Percentiles rank a stretch among this genome's conserved stretches.
These are phyloP conservation scores for Gallinago media DNA, from an alignment of 2,113 vertebrate genomes.

Conservation along the genomic window DNA sequence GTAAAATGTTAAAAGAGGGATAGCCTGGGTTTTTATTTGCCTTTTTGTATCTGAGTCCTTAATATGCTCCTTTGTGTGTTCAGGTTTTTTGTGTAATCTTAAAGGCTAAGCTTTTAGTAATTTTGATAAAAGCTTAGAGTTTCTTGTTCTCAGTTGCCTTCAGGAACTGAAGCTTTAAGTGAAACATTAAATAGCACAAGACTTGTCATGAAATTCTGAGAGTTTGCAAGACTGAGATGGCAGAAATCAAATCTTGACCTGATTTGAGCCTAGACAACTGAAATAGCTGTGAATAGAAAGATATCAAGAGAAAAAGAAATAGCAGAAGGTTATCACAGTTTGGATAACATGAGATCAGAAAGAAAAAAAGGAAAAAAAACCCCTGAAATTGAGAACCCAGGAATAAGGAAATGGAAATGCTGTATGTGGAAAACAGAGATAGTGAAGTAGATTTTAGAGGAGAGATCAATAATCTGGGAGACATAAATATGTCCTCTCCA, in stretches of 20 bases:
- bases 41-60: not conserved
- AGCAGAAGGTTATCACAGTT: not conserved
- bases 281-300: not conserved
- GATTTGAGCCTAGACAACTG: not conserved
- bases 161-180: not conserved
- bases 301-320: not conserved
- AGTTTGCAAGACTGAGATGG: not conserved
- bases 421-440: not conserved
- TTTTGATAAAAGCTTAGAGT: slow-evolving; percentile 35
- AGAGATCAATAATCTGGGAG: not conserved
- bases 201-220: not conserved
- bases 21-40: not conserved
- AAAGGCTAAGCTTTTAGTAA: slow-evolving; percentile 6
- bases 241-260: slow-evolving; percentile 3
- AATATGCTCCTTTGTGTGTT: not conserved
- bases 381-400: not conserved
- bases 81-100: not conserved
- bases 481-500: not conserved
- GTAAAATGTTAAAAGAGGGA: not conserved
- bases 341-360: not conserved
- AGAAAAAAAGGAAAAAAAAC: not conserved
- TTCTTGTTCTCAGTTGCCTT: slow-evolving; percentile 13
- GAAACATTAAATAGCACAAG: slow-evolving; percentile 5
- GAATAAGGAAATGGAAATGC: not conserved
- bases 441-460: not conserved